Evolutionary conservation across 2,797 vertebrate species (phyloP), one percentile per base, ranked within the genome.

Genomic region (Poecilia wingei): DNA sequence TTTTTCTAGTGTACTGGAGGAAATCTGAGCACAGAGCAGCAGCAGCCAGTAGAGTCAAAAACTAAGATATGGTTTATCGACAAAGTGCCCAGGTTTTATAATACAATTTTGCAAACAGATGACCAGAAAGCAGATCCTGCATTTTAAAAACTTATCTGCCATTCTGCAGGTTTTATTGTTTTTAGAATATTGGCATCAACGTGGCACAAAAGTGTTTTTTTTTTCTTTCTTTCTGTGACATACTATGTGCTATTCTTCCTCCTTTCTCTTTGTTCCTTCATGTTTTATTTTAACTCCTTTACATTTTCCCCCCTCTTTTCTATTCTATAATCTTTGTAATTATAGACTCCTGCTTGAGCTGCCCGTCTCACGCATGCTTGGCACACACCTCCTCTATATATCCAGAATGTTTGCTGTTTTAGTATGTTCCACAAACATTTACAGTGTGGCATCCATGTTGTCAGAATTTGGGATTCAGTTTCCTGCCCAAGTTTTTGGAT

Each of bases 351-450:
- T 57, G 77, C 81, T 84, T 68, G n/a, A 76, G 55, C 82, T 83
- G 79, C 75, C 25, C n/a, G 64, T 75, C 69, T 80, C 49, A 16
- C 55, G 80, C 70, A 73, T 45, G 13, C 51, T 77, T 66, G 45
- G 74, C 75, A 82, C 78, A 87, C 80, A 77, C 72, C 59, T 83
- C 68, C 53, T 79, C 74, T 59, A 28, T 77, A 57, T 71, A 76
- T 82, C 41, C 71, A 80, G 0, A 53, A 2, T 84, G 9, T 83
- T 75, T 46, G 46, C n/a, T 41, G 36, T n/a, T 53, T 51, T 47
- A 74, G 14, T 28, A 45, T 33, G 39, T 69, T 75, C 1, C 68
- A 80, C 75, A n/a, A 33, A 81, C 69, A 75, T 84, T 68, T 66
- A 45, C 28, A 82, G 75, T 78, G 83, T 75, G 78, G 33, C 68